Conservation (phyloP, 2,113 vertebrate species). For the Turnix velox region DNA sequence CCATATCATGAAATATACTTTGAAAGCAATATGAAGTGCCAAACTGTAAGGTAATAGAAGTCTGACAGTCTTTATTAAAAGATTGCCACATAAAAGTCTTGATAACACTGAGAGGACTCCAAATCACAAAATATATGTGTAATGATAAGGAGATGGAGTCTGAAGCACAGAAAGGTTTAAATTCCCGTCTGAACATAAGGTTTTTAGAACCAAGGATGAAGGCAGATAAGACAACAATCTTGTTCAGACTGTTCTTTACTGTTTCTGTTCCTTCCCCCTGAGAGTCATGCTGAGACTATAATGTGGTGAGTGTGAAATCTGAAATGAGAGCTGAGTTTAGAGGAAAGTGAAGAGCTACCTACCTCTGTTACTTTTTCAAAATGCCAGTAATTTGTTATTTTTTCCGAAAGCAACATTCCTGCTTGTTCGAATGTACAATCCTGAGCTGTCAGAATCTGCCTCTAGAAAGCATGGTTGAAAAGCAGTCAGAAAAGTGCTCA, state of each 20-base stretch:
- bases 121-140: background rate
- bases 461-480: background rate
- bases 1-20: background rate
- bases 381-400: background rate
- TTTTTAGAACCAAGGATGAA: background rate
- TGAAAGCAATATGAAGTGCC: background rate
- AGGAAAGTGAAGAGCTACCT: conserved; percentile 1
- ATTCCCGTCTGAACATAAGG: background rate
- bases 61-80: background rate
- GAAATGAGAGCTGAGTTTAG: background rate
- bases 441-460: background rate
- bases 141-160: background rate
- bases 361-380: conserved; percentile 11
- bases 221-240: background rate
- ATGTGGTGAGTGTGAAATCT: background rate
- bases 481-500: background rate
- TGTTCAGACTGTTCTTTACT: background rate
- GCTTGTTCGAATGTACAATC: background rate
- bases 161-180: background rate
- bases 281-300: background rate
- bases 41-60: background rate
- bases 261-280: background rate
- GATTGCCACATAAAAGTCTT: background rate
- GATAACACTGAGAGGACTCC: background rate
- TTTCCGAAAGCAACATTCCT: background rate